Percentiles rank a stretch among this genome's conserved stretches.
Evolutionary conservation across 2,797 vertebrate genomes (phyloP).

Genomic region (Fratercula arctica): DNA sequence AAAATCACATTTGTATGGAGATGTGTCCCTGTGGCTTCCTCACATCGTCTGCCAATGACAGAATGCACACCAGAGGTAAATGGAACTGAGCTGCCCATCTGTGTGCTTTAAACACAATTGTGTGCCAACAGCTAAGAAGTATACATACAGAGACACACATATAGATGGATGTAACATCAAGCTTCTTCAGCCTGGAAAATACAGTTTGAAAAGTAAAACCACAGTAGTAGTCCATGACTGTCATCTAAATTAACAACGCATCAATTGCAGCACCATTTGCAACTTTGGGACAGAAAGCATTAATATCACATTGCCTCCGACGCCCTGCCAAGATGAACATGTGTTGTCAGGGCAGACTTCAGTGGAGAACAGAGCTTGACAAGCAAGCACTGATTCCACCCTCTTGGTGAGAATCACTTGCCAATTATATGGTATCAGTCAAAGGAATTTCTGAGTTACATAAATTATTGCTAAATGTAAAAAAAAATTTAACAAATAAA

Average conservation of each 20-base stretch:
- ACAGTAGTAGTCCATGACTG: conserved; percentile 43
- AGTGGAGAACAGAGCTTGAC: conserved; percentile 53
- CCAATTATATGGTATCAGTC: conserved; percentile 40
- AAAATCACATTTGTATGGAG: conserved; percentile 78
- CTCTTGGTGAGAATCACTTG: conserved; percentile 54
- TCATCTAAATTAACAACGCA: conserved; percentile 67
- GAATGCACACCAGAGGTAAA: conserved; percentile 66
- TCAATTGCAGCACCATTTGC: conserved; percentile 37
- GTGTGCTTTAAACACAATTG: conserved; percentile 78
- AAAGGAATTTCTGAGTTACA: conserved; percentile 47
- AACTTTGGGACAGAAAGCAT: conserved; percentile 26
- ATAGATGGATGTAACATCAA: conserved; percentile 10
- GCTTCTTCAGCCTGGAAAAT: conserved; percentile 44
- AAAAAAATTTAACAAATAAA: neutral
- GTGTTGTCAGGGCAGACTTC: conserved; percentile 57
- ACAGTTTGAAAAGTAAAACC: conserved; percentile 63
- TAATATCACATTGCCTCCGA: neutral
- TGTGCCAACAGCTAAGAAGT: conserved; percentile 75
- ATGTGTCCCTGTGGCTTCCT: conserved; percentile 58
- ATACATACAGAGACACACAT: neutral
- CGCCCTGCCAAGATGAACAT: conserved; percentile 62
- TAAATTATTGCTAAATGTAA: neutral
- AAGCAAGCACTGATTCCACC: conserved; percentile 29
- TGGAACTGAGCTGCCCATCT: conserved; percentile 80
- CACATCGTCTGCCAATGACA: conserved; percentile 58